Percentiles rank a stretch among this genome's conserved stretches.
These are phyloP conservation scores for Paelopatides confundens DNA, from an alignment of 53 echinoderm and acorn worm genomes.

Conservation along the genomic window DNA sequence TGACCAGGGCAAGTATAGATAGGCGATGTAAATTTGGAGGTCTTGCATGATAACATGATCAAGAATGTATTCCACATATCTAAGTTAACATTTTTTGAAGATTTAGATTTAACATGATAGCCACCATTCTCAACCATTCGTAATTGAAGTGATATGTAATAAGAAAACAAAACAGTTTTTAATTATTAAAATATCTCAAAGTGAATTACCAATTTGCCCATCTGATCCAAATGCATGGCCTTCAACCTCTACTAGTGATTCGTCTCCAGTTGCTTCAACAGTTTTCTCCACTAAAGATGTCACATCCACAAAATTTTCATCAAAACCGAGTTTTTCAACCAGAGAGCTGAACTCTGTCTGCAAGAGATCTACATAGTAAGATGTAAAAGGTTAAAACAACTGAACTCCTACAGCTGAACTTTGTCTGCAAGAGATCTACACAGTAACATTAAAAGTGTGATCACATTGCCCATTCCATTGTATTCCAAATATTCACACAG, in stretches of 20 bases:
- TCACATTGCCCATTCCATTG: too few relatives aligned
- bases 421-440: constrained; percentile 70
- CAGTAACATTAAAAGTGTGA: neutral
- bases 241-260: constrained; percentile 26
- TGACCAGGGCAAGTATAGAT: too few relatives aligned
- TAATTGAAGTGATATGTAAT: too few relatives aligned
- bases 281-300: constrained; percentile 68
- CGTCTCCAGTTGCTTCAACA: neutral
- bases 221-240: constrained; percentile 72
- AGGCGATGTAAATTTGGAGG: too few relatives aligned
- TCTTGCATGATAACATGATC: too few relatives aligned
- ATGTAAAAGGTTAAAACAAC: neutral
- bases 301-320: constrained; percentile 94
- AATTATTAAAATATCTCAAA: neutral
- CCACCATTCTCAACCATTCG: too few relatives aligned
- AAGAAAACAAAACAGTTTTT: too few relatives aligned
- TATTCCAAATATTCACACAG: too few relatives aligned
- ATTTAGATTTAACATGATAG: too few relatives aligned
- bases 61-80: too few relatives aligned
- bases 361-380: constrained; percentile 62
- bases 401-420: constrained; percentile 62
- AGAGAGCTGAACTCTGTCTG: constrained; percentile 68
- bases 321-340: constrained; percentile 93
- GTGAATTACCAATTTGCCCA: neutral
- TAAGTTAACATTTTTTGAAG: too few relatives aligned